A percentile compares a stretch with the other conserved stretches of the same genome.
Conservation (phyloP, 2,797 vertebrate genomes). For the Rhinoraja longicauda region DNA sequence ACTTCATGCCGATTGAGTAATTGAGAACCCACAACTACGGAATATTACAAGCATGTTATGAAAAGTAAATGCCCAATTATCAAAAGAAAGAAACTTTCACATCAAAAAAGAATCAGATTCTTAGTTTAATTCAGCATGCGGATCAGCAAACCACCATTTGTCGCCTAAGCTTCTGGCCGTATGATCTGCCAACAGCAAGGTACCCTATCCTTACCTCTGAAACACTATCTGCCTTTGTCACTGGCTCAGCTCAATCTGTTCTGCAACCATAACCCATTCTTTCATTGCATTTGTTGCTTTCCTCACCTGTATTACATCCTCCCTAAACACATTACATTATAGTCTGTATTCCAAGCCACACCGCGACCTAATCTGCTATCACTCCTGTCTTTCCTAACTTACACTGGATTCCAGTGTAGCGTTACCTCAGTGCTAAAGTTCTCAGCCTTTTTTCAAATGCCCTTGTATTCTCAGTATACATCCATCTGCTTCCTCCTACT, state of each 20-base stretch:
- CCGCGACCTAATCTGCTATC: neutral
- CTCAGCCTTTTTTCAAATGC: neutral
- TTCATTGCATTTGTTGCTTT: neutral
- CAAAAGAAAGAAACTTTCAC: neutral
- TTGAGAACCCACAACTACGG: neutral
- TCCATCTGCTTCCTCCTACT: too few relatives aligned
- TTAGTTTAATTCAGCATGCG: neutral
- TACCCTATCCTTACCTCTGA: too few relatives aligned
- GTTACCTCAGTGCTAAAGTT: neutral
- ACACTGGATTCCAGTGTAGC: neutral
- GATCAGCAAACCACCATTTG: neutral
- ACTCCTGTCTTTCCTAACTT: neutral
- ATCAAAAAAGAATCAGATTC: neutral
- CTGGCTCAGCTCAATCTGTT: neutral
- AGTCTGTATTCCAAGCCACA: neutral
- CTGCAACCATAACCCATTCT: neutral
- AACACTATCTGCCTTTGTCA: neutral
- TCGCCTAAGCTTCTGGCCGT: neutral
- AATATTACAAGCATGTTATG: neutral
- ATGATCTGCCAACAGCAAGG: neutral
- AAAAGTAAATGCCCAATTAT: neutral
- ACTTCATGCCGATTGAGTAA: neutral
- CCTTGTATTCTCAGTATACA: too few relatives aligned
- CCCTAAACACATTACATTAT: neutral
- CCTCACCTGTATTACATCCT: too few relatives aligned